Conservation (phyloP, 2,797 vertebrate species). For the Phoxinus dragarum region DNA sequence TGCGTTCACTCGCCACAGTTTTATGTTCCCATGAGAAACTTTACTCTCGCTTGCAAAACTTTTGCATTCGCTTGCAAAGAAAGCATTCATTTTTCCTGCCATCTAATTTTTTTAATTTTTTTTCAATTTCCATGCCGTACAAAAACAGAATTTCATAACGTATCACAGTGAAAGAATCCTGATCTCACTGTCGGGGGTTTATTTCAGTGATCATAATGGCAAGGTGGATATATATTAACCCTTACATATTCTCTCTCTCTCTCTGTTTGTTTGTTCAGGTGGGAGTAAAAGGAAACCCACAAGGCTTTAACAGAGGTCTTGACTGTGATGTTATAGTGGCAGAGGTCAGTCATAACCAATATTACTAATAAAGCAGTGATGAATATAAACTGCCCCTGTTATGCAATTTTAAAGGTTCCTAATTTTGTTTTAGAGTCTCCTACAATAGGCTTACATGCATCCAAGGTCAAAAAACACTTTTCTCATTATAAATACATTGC, state of each 20-base stretch:
- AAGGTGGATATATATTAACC: background rate
- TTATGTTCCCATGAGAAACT: background rate
- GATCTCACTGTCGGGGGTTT: background rate
- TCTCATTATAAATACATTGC: background rate
- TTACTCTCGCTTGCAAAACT: too few species aligned
- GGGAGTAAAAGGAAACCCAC: constrained; percentile 91
- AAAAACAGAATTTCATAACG: background rate
- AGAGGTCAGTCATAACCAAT: constrained; percentile 77
- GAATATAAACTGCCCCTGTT: background rate
- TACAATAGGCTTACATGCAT: background rate
- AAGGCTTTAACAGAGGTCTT: constrained; percentile 93
- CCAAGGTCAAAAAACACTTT: background rate
- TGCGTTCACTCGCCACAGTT: too few species aligned
- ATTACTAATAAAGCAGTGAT: background rate
- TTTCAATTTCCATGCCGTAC: background rate
- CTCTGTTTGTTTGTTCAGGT: constrained; percentile 75
- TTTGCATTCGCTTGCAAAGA: background rate
- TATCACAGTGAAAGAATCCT: background rate
- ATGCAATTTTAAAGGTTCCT: background rate
- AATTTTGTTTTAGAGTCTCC: background rate
- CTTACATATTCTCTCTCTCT: background rate
- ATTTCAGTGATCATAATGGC: background rate
- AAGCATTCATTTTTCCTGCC: background rate
- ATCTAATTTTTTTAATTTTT: background rate
- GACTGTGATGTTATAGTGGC: constrained; percentile 95